Base-by-base conservation (phyloP, 2,888 invertebrate species). In the Trissolcus japonicus region DNA sequence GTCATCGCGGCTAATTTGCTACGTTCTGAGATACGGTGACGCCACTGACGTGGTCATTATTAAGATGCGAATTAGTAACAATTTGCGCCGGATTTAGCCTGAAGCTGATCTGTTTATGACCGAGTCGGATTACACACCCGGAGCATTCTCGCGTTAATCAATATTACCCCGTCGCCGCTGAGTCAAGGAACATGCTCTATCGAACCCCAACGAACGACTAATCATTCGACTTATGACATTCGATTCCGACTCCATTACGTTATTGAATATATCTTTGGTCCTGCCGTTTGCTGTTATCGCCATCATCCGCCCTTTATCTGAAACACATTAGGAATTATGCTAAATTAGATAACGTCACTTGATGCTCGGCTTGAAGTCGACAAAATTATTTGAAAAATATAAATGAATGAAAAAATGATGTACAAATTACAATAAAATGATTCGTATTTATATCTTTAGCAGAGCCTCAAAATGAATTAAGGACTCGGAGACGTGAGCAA, bases 61-160 rank as follows among this genome's bases (percentile, higher is more conserved):
- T 89, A 89, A 89, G 89, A 89, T 88, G 88, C 88, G 88, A 89
- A 89, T 89, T 89, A 88, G 87, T 89, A 89, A 89, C 89, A 89
- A 89, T 89, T 89, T 88, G 89, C 87, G 86, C 88, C 83, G 87
- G 87, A 88, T 88, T 87, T 86, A 85, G 85, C 85, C 86, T 87
- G 87, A 81, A 85, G 85, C 84, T 88, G 88, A 89, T 87, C 88
- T 88, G 88, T 89, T 89, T 89, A 89, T 88, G 88, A 84, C 87
- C 86, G 81, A 81, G 81, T 81, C 83, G 87, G 87, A 88, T 88
- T 88, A 88, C 86, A 85, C 85, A 84, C 81, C 84, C 85, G 80
- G 82, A 81, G 81, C 82, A 82, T 83, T 83, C 56, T 61, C 81
- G 83, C 87, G 86, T 88, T 86, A 87, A 86, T 86, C 87, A 88